Base-by-base conservation (phyloP, 2,888 invertebrate genomes). In the Ophion costatus region DNA sequence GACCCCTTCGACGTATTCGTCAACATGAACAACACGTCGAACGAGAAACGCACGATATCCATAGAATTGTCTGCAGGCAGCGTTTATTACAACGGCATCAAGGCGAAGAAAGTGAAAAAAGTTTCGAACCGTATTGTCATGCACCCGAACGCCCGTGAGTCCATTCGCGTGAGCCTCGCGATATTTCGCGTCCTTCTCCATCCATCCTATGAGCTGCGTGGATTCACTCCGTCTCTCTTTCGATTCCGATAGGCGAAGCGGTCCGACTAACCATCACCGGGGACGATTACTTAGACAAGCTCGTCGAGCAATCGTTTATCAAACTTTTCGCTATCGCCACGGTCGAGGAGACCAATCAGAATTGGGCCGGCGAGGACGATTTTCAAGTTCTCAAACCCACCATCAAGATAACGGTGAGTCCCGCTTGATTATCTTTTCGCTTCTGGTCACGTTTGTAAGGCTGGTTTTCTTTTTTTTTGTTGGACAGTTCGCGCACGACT, bases 321-420 rank as follows among this genome's bases (percentile, higher is more conserved):
- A 97, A 97, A 94, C 95, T 97, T 86, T 96, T 96, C 33, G 96
- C 96, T 4, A 96, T 97, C 92, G 96, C 96, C 20, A 96, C 96
- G n/a, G 97, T 98, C 0, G 95, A 95, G 77, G 97, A 98, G 93
- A 98, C 98, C 20, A 96, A 96, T 78, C 97, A 97, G 93, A 96
- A 97, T 2, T 98, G 97, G 96, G 96, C 97, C 0, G 97, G 96
- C 87, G 97, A 97, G 89, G 97, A 97, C 89, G 97, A 97, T 93
- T 97, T 97, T 94, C 96, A 97, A 93, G 95, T 98, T 7, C 94
- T 96, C 45, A 97, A 96, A 90, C 97, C 98, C 1, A 95, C 94
- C 83, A 95, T 97, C 76, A 94, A 94, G 51, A 95, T 98, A 56
- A 95, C 96, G 95, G 97, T 97, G 94, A 9, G 87, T 88, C 9